Percentiles rank a stretch among this genome's conserved stretches.
phyloP scores from a whole-genome alignment of 1,140 invertebrate species.

The Meloidogyne exigua region DNA sequence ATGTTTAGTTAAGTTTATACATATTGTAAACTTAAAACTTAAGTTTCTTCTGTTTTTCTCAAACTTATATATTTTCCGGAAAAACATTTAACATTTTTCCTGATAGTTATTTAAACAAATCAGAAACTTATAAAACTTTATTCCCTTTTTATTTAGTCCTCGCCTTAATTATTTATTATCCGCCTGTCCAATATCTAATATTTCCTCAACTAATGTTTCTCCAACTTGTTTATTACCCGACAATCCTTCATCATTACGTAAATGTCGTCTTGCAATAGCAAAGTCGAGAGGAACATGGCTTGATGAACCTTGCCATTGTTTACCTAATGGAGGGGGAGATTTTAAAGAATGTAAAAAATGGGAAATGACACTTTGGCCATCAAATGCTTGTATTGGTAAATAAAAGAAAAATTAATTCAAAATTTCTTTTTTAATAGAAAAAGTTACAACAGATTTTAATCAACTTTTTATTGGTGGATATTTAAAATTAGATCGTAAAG shows the following conservation, averaged over 20 bases:
- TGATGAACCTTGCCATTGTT: slow-evolving; percentile 53
- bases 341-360: slow-evolving; percentile 12
- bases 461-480: background rate
- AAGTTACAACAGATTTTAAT: background rate
- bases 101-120: too few relatives aligned
- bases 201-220: background rate
- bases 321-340: slow-evolving; percentile 45
- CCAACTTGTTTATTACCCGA: background rate
- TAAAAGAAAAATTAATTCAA: background rate
- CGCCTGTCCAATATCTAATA: background rate
- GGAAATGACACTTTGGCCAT: slow-evolving; percentile 20
- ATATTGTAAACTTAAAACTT: too few relatives aligned
- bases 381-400: slow-evolving; percentile 55
- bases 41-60: too few relatives aligned
- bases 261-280: slow-evolving; percentile 45
- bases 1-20: too few relatives aligned
- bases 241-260: slow-evolving; percentile 32
- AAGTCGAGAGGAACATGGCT: slow-evolving; percentile 45
- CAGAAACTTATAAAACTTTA: too few relatives aligned
- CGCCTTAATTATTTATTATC: background rate
- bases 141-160: background rate
- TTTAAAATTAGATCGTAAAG: background rate
- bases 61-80: too few relatives aligned
- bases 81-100: too few relatives aligned
- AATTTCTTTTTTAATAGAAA: background rate